Evolutionary conservation across 2,113 vertebrate genomes (phyloP).

Genomic region (Polypterus bichir): DNA sequence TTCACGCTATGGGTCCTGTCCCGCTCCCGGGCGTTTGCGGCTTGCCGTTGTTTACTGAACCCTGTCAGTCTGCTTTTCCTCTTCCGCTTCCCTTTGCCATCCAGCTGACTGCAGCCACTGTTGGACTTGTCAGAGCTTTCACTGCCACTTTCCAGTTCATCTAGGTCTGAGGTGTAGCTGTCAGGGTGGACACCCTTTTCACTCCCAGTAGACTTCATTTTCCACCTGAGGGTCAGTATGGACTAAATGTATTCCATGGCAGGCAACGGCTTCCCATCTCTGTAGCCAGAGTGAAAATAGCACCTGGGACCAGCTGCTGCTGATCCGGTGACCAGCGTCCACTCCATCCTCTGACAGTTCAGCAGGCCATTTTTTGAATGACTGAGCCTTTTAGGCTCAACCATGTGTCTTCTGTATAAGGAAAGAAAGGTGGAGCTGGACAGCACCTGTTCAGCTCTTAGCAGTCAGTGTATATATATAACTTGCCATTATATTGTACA

Average conservation of each 20-base stretch:
- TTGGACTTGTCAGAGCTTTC: constrained; percentile 46
- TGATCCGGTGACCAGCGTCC: constrained; percentile 54
- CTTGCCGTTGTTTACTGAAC: constrained; percentile 58
- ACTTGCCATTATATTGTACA: constrained; percentile 5
- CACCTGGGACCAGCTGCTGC: constrained; percentile 48
- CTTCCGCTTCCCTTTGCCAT: constrained; percentile 24
- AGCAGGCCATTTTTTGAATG: constrained; percentile 56
- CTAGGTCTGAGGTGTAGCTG: constrained; percentile 41
- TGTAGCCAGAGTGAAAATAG: constrained; percentile 58
- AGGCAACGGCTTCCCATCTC: constrained; percentile 34
- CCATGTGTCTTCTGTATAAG: constrained; percentile 37
- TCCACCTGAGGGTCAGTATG: constrained; percentile 19
- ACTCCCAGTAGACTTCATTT: constrained; percentile 51
- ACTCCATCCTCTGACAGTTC: constrained; percentile 36
- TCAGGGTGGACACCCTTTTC: constrained; percentile 30
- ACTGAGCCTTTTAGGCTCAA: constrained; percentile 56
- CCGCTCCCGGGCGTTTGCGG: constrained; percentile 75
- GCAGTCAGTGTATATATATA: constrained; percentile 36
- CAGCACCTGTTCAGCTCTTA: constrained; percentile 45
- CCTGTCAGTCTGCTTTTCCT: constrained; percentile 29
- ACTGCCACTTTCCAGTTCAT: constrained; percentile 48
- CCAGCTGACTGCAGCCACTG: constrained; percentile 32
- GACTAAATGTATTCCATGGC: constrained; percentile 21
- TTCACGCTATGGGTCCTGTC: constrained; percentile 79
- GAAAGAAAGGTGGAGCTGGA: constrained; percentile 52